Evolutionary conservation across 1,140 invertebrate genomes (phyloP).

Genomic region (Wasmannia auropunctata): DNA sequence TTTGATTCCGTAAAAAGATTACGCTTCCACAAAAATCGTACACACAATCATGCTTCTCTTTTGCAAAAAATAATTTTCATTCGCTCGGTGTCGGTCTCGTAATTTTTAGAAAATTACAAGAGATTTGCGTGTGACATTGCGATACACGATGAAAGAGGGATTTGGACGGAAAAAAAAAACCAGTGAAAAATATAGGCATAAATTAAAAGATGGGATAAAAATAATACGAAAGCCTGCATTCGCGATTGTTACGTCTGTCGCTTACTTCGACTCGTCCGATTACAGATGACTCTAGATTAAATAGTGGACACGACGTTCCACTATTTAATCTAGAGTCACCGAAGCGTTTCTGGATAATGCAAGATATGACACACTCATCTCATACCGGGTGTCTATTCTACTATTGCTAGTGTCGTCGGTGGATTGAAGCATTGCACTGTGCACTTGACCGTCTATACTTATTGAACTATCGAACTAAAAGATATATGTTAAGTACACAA

Average conservation of each 20-base stretch:
- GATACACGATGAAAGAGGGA: neutral
- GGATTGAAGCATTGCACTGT: constrained; percentile 3
- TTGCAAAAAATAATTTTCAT: constrained; percentile 24
- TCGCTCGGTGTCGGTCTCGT: neutral
- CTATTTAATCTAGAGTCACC: neutral
- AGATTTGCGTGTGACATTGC: neutral
- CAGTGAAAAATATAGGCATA: neutral
- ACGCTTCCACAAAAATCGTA: neutral
- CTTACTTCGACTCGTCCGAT: neutral
- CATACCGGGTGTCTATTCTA: neutral
- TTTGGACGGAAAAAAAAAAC: neutral
- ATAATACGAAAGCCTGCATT: neutral
- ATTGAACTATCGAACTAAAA: neutral
- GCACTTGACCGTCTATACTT: neutral
- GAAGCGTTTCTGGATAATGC: neutral
- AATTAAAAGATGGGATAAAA: neutral
- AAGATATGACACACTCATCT: neutral
- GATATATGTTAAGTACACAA: constrained; percentile 28
- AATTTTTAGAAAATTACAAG: neutral
- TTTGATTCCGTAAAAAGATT: neutral
- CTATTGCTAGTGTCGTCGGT: neutral
- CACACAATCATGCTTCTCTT: neutral
- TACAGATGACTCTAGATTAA: too few relatives aligned
- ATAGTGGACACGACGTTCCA: too few relatives aligned
- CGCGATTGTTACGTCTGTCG: neutral